Conservation (phyloP, 2,888 invertebrate species). For the Protonemura montana region DNA sequence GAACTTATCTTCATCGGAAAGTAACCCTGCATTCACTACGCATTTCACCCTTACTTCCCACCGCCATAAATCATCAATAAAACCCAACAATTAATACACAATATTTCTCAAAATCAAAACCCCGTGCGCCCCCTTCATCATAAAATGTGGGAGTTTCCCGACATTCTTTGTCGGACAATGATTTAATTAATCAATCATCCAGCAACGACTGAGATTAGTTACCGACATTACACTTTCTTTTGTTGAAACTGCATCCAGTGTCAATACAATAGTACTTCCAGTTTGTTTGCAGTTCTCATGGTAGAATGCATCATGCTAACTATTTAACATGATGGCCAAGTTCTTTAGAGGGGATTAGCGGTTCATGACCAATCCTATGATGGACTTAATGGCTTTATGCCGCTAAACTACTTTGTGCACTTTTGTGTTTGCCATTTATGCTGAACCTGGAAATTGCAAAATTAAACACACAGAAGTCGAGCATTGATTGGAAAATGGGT, state of each 20-base stretch:
- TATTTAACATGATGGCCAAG: background rate
- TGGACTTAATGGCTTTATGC: background rate
- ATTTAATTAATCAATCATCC: background rate
- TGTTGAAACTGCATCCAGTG: background rate
- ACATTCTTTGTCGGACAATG: background rate
- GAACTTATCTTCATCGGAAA: too few relatives aligned
- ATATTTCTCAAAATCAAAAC: background rate
- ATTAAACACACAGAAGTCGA: too few relatives aligned
- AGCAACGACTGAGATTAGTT: background rate
- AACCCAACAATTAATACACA: background rate
- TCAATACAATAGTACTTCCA: background rate
- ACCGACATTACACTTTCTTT: background rate
- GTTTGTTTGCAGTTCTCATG: background rate
- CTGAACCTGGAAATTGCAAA: too few relatives aligned
- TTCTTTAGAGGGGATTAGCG: background rate
- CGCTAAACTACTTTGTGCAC: background rate
- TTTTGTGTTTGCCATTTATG: too few relatives aligned
- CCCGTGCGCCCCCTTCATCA: background rate
- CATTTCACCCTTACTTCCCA: background rate
- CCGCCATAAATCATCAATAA: background rate
- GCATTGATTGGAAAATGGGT: too few relatives aligned
- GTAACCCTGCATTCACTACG: too few relatives aligned
- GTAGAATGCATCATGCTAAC: background rate
- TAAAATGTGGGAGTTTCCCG: background rate
- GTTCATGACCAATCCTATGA: background rate